Base-by-base conservation (phyloP, 2,888 invertebrate species). In the Callyntrura guangdongensis region DNA sequence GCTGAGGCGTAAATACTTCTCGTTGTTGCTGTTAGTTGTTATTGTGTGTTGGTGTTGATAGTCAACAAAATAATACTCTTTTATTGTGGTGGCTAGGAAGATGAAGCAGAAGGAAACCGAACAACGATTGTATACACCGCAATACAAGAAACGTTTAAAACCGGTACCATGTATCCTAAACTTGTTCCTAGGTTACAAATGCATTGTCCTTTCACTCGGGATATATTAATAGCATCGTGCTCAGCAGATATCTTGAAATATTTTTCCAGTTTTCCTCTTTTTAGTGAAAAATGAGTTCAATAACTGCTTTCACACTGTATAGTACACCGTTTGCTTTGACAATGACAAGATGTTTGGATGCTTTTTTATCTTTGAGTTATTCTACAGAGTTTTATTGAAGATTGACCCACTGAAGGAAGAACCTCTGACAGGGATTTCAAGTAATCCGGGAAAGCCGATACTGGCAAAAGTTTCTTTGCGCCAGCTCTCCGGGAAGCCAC, bases 1-100 rank as follows among this genome's bases (percentile, higher is more conserved):
- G 53, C 53, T 11, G 14, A 11, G 14, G 17, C 8, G 61, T 61
- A n/a, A n/a, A n/a, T n/a, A 17, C n/a, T 20, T 61, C n/a, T 61
- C n/a, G 17, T 61, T 61, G 61, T 61, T 61, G 61, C n/a, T 17
- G 11, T 61, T 61, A 17, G 36, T 17, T 69, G 25, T 17, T 72
- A 49, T n/a, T 22, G 47, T 22, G 72, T 27, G 12, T 8, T 49
- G 49, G 49, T 47, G 72, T 74, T 49, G 74, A 74, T 74, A 74
- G 74, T 74, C 27, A 22, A 74, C 49, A 20, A 49, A 49, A 74
- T n/a, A 20, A 49, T 5, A 53, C 14, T 53, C 2, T 14, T 11
- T 53, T 2, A 53, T 14, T 53, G 53, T 14, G 14, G 53, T 53
- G 11, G 53, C 9, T 14, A 53, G 11, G 53, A 53, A 3, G 14